Evolutionary conservation across 1,140 invertebrate species (phyloP), one percentile per base, ranked within the genome.

Genomic region (Bombus haemorrhoidalis): DNA sequence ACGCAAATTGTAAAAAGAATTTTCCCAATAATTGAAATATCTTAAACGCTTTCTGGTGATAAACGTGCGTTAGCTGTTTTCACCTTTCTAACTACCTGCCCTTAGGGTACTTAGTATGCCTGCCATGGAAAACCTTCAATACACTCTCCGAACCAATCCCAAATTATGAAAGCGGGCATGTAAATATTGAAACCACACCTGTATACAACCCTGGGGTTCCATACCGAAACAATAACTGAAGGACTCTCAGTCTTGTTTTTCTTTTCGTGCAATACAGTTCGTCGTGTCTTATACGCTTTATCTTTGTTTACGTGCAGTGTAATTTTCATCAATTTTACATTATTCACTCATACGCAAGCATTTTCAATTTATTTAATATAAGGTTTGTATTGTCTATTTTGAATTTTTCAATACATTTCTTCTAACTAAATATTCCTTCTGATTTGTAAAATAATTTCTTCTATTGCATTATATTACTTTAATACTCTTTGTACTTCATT

Each of bases 171-270:
- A 73, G 71, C 43, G 57, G 73, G 25, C 8, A 15, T 53, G 53
- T n/a, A 53, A 34, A 53, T 34, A 75, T 53, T 18, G 72, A 74
- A 74, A 74, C 72, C 72, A 75, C 43, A 53, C 15, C 41, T 75
- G 34, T 39, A 53, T 53, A 53, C 18, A 53, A 53, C 18, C 3
- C 13, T 18, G 32, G 32, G 32, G 43, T 53, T 18, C 43, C 22
- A 34, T 34, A 39, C 18, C 41, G 9, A 53, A 22, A 25, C 32
- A 18, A 15, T 68, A 47, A 74, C 18, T 25, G 18, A 12, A 18
- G 32, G 9, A 32, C 10, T 34, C 41, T 22, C 73, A 53, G 73
- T 75, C 43, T 74, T 53, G 32, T 25, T 74, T 43, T 34, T 32
- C 13, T 34, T 34, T 10, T 53, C 43, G 43, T 74, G 25, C n/a